Evolutionary conservation across 2,797 vertebrate genomes (phyloP).

Genomic region (Gallinago nigripennis): DNA sequence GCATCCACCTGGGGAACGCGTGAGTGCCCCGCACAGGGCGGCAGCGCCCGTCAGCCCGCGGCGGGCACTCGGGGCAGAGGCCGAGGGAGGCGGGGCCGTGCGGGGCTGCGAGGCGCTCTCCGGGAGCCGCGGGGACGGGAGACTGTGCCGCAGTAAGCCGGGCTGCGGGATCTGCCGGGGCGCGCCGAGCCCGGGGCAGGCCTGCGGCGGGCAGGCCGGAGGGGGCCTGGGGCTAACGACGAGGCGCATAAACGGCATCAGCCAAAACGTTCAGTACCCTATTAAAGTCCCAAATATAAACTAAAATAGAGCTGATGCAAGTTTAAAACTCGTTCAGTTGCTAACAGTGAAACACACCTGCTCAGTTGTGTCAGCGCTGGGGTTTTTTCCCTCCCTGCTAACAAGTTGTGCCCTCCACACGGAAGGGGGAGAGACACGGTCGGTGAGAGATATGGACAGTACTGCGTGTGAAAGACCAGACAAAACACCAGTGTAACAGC

Average conservation of each 20-base stretch:
- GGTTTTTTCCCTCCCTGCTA: background rate
- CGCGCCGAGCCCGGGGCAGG: rapidly evolving
- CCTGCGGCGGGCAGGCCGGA: background rate
- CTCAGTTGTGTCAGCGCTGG: no score
- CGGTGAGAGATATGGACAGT: rapidly evolving
- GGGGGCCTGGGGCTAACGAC: background rate
- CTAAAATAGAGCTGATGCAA: background rate
- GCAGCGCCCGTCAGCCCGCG: background rate
- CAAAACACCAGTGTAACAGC: no score
- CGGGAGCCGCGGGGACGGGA: background rate
- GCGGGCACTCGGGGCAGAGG: background rate
- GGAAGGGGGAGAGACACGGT: background rate
- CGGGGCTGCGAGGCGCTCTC: rapidly evolving
- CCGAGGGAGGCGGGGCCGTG: background rate
- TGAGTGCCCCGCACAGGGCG: conserved; percentile 77
- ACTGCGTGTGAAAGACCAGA: rapidly evolving
- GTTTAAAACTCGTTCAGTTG: background rate
- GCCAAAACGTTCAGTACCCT: rapidly evolving
- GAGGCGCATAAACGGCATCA: background rate
- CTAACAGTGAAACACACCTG: background rate
- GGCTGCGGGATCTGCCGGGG: no score
- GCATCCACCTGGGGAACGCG: conserved; percentile 96
- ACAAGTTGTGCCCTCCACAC: background rate
- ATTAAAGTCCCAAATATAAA: background rate
- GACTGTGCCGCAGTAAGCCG: rapidly evolving